Percentiles rank a stretch among this genome's conserved stretches.
These are phyloP conservation scores for Eilema depressum DNA, from an alignment of 2,888 invertebrate species.

Conservation along the genomic window DNA sequence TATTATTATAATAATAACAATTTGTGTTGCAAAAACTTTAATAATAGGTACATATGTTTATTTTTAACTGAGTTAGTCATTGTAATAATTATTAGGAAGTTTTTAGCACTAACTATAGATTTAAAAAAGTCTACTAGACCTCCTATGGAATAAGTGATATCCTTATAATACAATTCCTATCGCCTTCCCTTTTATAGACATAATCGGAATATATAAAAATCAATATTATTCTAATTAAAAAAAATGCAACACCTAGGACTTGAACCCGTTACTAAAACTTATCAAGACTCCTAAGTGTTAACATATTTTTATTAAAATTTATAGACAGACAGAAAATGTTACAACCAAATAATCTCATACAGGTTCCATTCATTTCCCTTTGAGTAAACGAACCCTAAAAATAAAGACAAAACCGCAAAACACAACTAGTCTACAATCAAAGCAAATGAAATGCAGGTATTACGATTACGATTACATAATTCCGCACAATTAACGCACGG, in stretches of 20 bases:
- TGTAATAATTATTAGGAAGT: background rate
- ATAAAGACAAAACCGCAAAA: background rate
- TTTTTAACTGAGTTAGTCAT: background rate
- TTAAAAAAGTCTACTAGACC: too few species aligned
- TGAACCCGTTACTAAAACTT: too few species aligned
- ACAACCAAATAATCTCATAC: background rate
- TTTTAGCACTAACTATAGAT: too few species aligned
- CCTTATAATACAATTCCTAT: too few species aligned
- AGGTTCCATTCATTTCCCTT: background rate
- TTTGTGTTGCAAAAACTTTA: background rate
- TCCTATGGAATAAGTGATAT: too few species aligned
- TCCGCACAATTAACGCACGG: constrained; percentile 20
- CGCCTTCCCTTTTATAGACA: too few species aligned
- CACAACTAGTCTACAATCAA: background rate
- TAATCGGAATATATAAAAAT: too few species aligned
- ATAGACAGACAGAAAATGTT: background rate
- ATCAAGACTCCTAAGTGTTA: too few species aligned
- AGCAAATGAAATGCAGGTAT: background rate
- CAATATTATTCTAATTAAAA: too few species aligned
- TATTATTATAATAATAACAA: background rate
- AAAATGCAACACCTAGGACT: too few species aligned
- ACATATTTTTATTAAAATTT: background rate
- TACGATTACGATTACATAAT: constrained; percentile 29
- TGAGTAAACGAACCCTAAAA: background rate
- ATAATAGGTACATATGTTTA: background rate